Conservation (phyloP, 2,113 vertebrate species). For the Melierax canorus region DNA sequence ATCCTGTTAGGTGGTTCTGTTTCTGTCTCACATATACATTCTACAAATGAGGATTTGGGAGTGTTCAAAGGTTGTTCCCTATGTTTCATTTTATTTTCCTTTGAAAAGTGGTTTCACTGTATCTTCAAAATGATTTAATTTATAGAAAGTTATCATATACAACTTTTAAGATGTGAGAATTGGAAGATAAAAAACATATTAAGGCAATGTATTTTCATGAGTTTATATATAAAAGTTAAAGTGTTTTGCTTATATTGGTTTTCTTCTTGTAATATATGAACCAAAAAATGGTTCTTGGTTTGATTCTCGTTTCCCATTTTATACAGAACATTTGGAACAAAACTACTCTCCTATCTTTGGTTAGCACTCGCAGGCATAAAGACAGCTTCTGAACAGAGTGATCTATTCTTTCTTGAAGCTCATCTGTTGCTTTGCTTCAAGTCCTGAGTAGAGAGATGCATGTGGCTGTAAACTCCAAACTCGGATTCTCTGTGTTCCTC, state of each 20-base stretch:
- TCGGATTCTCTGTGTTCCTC: neutral
- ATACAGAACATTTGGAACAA: constrained; percentile 23
- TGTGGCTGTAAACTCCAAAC: neutral
- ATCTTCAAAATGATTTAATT: constrained; percentile 12
- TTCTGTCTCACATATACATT: neutral
- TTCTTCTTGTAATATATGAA: constrained; percentile 24
- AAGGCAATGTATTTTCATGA: constrained; percentile 38
- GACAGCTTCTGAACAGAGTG: neutral
- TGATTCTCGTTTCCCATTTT: constrained; percentile 34
- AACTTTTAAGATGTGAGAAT: constrained; percentile 14
- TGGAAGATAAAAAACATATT: constrained; percentile 1
- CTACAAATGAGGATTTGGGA: constrained; percentile 3
- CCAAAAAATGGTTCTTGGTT: neutral
- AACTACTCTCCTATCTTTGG: neutral
- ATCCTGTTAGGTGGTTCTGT: neutral
- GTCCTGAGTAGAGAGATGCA: neutral
- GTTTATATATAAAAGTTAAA: constrained; percentile 37
- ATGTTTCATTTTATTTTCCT: neutral
- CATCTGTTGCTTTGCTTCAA: neutral
- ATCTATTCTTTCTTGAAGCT: neutral
- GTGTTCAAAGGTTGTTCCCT: neutral
- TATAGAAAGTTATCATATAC: neutral
- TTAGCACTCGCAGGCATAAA: neutral
- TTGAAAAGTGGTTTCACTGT: neutral
- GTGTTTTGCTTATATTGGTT: constrained; percentile 22